Evolutionary conservation across 1,140 invertebrate genomes (phyloP), one percentile per base, ranked within the genome.

Genomic region (Macrobrachium rosenbergii): DNA sequence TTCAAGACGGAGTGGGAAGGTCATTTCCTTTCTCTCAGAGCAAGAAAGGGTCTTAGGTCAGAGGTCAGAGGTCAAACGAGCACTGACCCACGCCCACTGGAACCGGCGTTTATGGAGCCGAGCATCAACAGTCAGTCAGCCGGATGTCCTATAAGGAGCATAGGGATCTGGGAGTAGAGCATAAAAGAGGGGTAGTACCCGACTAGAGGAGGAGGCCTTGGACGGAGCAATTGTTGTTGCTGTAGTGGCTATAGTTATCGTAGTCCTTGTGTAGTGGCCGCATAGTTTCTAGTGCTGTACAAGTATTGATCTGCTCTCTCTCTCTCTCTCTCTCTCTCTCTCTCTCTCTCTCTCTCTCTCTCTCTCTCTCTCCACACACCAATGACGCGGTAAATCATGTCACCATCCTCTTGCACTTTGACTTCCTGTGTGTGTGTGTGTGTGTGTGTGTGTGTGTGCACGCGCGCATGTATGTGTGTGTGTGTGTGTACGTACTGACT

Each of bases 351-450:
- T 37, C 28, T 37, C 28, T 37, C 28, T 37, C 28, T 37, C 28
- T 37, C 28, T 37, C 28, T 37, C 28, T 37, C 28, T 37, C 3
- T 3, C n/a, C n/a, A n/a, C 58, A 45, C 73, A 52, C 73, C 73
- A 75, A 75, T 75, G 73, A 75, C 73, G 73, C 73, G 73, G 73
- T 75, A 75, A 75, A 75, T 75, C 73, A 75, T 75, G 73, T 75
- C 73, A 45, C 58, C 73, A 75, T 75, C 73, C 23, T 75, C 73
- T n/a, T 75, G 37, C 28, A 45, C 73, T n/a, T 75, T 52, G 37
- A 37, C 28, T 37, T 37, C 69, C 69, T 63, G 2, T 2, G 62
- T 37, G 28, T 37, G 28, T 37, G 28, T 37, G 28, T 37, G 28
- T 37, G 28, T 37, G 28, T 37, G 69, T 73, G 69, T 73, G 69